A percentile compares a stretch with the other conserved stretches of the same genome.
Conservation (phyloP, 64 coral and sea anemone species). For the Porites lutea region DNA sequence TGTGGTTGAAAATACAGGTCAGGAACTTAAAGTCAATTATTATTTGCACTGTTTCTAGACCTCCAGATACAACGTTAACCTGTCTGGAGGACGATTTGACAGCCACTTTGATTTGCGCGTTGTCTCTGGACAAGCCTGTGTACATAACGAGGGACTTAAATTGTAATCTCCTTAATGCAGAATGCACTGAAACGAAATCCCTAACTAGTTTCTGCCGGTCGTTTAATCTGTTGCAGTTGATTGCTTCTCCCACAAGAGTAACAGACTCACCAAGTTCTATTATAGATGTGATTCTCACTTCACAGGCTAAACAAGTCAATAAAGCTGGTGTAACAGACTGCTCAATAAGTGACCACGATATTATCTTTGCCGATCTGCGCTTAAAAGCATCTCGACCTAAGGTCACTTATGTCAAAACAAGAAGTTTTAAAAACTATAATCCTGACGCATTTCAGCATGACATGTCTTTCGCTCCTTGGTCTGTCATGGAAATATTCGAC, state of each 20-base stretch:
- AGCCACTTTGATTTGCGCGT: conserved; percentile 9
- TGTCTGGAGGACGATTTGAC: conserved; percentile 44
- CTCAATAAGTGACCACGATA: conserved; percentile 63
- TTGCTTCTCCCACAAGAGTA: conserved; percentile 28
- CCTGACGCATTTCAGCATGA: too few species aligned
- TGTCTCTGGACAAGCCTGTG: not conserved
- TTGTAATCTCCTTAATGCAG: too few species aligned
- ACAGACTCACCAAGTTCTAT: conserved; percentile 21
- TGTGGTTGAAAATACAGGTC: conserved; percentile 58
- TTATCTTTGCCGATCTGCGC: conserved; percentile 25
- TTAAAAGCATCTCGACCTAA: conserved; percentile 24
- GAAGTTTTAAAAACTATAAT: conserved; percentile 32
- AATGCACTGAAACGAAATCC: too few species aligned
- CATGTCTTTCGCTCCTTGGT: too few species aligned
- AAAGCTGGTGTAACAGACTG: not conserved
- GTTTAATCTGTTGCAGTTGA: conserved; percentile 40
- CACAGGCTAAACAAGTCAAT: not conserved
- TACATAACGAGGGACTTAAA: conserved; percentile 41
- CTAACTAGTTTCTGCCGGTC: too few species aligned
- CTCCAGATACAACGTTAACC: conserved; percentile 36
- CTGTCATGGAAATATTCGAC: too few species aligned
- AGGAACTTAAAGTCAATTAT: conserved; percentile 54
- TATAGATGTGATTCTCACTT: conserved; percentile 40
- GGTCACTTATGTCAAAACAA: conserved; percentile 30
- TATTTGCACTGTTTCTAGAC: conserved; percentile 61